Evolutionary conservation across 2,797 vertebrate genomes (phyloP), one percentile per base, ranked within the genome.

Genomic region (Semotilus atromaculatus): DNA sequence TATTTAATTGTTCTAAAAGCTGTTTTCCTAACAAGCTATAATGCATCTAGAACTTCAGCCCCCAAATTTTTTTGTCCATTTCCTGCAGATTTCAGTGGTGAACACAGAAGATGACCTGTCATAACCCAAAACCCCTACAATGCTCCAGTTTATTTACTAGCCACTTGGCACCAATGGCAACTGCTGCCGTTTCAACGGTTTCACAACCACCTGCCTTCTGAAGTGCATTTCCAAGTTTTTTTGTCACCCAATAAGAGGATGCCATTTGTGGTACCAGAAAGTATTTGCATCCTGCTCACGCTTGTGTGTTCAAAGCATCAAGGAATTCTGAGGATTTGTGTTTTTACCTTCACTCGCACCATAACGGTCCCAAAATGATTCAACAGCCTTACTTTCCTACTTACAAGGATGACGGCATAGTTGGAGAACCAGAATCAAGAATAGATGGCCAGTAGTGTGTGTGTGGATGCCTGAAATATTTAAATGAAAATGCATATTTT

Each of bases 51-150:
- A 79, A 18, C 16, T 31, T 79, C 58, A 31, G 3, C 26, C 51
- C 3, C 18, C 9, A 36, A 21, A 48, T 68, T 67, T 40, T 21
- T 7, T 6, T 60, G 21, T 78, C 77, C 90, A 66, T 67, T 91
- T 11, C 88, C 38, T 82, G 29, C 95, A 99, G 98, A 99, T 99
- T 93, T 99, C 98, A 0, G 96, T 99, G 89, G 98, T 99, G 89
- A 99, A 97, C 95, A 99, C 98, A 94, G 98, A 99, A 2, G 98
- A 99, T 19, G 98, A 99, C 92, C 92, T 97, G 88, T 95, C 94
- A 8, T 99, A 96, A 98, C 94, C 78, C 53, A 82, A 64, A 66
- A 43, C 38, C 8, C 88, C 84, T 90, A 91, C 91, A 89, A 90
- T 89, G 82, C 89, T 82, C 23, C 58, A 91, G 88, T 91, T 81